These are phyloP conservation scores for Vanessa cardui DNA, from an alignment of 2,888 invertebrate genomes.

Conservation along the genomic window DNA sequence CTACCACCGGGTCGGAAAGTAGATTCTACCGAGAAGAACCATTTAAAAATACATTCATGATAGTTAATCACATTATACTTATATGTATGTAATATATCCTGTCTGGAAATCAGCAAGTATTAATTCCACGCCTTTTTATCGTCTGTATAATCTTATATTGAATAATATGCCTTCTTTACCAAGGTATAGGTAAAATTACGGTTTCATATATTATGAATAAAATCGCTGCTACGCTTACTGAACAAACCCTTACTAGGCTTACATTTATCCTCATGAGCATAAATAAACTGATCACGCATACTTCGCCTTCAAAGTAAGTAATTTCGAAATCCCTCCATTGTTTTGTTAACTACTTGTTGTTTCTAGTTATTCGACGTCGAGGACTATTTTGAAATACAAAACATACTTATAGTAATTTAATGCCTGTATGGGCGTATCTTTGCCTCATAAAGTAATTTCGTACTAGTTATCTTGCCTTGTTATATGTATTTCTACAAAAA, in stretches of 20 bases:
- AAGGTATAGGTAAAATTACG: too few species aligned
- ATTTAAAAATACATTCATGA: too few species aligned
- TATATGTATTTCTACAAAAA: neutral
- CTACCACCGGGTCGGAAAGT: too few species aligned
- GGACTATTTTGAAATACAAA: conserved; percentile 57
- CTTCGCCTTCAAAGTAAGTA: conserved; percentile 47
- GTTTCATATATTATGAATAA: too few species aligned
- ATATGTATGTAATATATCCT: too few species aligned
- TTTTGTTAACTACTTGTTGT: conserved; percentile 49
- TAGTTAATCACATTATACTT: too few species aligned
- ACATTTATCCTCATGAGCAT: conserved; percentile 58
- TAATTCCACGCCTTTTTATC: too few species aligned
- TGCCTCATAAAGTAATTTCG: conserved; percentile 20
- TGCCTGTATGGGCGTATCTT: conserved; percentile 22
- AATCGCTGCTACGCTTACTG: neutral
- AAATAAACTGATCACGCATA: conserved; percentile 63
- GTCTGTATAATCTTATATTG: too few species aligned
- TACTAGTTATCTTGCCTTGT: neutral
- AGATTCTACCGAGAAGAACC: too few species aligned
- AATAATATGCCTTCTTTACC: too few species aligned
- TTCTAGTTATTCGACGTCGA: conserved; percentile 31
- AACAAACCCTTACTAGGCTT: conserved; percentile 19
- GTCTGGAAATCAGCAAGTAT: too few species aligned
- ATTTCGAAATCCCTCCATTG: conserved; percentile 64
- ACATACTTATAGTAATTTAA: conserved; percentile 46